These are phyloP conservation scores for Echinarachnius parma DNA, from an alignment of 53 echinoderm and acorn worm genomes.

Conservation along the genomic window DNA sequence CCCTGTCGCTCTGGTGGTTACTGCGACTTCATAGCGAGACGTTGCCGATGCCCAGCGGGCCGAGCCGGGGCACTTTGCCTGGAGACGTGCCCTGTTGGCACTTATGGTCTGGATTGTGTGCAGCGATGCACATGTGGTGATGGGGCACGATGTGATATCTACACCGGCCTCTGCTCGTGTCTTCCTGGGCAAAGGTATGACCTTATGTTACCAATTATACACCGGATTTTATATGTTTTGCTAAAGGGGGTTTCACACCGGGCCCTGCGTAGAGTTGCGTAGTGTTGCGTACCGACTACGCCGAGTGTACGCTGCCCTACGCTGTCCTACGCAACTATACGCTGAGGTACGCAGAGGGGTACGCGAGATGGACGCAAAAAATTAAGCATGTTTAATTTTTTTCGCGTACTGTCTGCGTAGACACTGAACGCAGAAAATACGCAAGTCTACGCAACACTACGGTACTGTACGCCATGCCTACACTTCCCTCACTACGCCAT, in stretches of 20 bases:
- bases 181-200: slow-evolving; percentile 19
- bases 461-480: too few relatives aligned
- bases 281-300: too few relatives aligned
- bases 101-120: slow-evolving; percentile 24
- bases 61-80: slow-evolving; percentile 16
- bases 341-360: not conserved
- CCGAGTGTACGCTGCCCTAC: too few relatives aligned
- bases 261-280: too few relatives aligned
- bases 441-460: too few relatives aligned
- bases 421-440: too few relatives aligned
- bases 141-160: slow-evolving; percentile 14
- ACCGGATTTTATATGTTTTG: too few relatives aligned
- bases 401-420: too few relatives aligned
- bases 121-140: slow-evolving; percentile 35
- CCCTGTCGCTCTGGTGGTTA: slow-evolving; percentile 31
- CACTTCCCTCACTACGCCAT: too few relatives aligned
- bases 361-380: not conserved
- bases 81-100: slow-evolving; percentile 14
- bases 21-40: slow-evolving; percentile 16
- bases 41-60: slow-evolving; percentile 30
- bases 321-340: too few relatives aligned
- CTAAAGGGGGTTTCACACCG: too few relatives aligned
- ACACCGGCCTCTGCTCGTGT: slow-evolving; percentile 38
- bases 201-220: not conserved
- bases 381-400: too few relatives aligned